phyloP scores from a whole-genome alignment of 1,140 invertebrate genomes.

The Propsilocerus akamusi region DNA sequence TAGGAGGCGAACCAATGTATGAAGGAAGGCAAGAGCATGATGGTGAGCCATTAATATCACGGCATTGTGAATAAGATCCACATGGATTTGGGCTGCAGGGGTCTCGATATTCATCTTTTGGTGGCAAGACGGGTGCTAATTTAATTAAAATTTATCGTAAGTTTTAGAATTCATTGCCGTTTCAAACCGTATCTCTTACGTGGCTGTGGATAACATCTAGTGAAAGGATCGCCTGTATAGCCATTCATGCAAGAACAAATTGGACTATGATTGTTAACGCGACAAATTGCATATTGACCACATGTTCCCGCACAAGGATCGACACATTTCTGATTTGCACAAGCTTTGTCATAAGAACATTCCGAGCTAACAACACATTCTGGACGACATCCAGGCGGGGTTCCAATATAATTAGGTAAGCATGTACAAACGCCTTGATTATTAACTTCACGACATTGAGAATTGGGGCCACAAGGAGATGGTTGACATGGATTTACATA shows the following conservation, averaged over 20 bases:
- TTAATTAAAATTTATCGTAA: slow-evolving; percentile 18
- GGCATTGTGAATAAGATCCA: slow-evolving; percentile 62
- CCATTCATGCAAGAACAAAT: slow-evolving; percentile 38
- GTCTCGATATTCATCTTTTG: slow-evolving; percentile 32
- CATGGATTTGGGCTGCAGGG: slow-evolving; percentile 65
- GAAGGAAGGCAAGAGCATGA: slow-evolving; percentile 61
- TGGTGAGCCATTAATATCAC: slow-evolving; percentile 44
- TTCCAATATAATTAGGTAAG: slow-evolving; percentile 35
- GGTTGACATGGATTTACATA: slow-evolving; percentile 30
- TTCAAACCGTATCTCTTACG: too few species aligned
- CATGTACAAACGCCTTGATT: slow-evolving; percentile 41
- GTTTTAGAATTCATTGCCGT: too few species aligned
- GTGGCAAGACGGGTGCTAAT: slow-evolving; percentile 18
- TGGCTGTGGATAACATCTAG: slow-evolving; percentile 31
- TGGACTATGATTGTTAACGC: slow-evolving; percentile 41
- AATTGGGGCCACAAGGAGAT: slow-evolving; percentile 48
- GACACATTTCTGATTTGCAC: slow-evolving; percentile 42
- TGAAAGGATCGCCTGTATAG: slow-evolving; percentile 43
- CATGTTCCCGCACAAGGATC: slow-evolving; percentile 44
- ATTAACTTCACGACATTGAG: slow-evolving; percentile 36
- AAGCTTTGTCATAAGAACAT: slow-evolving; percentile 41
- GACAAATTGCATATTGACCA: slow-evolving; percentile 41
- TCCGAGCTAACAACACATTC: slow-evolving; percentile 44
- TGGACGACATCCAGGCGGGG: slow-evolving; percentile 38
- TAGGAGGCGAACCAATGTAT: slow-evolving; percentile 60